These are phyloP conservation scores for Xestia ashworthii DNA, from an alignment of 2,888 invertebrate species.

Conservation along the genomic window DNA sequence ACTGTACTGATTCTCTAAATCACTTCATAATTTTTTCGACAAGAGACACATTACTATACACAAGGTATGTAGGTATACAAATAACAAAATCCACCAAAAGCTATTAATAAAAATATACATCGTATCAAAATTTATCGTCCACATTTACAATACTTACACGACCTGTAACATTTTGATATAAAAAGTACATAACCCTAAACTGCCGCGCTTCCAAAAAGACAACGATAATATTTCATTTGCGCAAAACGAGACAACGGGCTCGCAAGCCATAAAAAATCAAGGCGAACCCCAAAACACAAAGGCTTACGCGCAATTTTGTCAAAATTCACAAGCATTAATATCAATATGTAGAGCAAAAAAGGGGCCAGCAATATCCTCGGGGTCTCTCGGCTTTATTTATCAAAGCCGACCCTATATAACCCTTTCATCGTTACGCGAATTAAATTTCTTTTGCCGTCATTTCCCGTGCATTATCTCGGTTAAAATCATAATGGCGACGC, in stretches of 20 bases:
- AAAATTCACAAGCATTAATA: slow-evolving; percentile 90
- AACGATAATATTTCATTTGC: slow-evolving; percentile 68
- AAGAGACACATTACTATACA: background rate
- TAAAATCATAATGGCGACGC: slow-evolving; percentile 89
- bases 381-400: slow-evolving; percentile 88
- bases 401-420: slow-evolving; percentile 88
- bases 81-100: background rate
- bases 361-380: slow-evolving; percentile 85
- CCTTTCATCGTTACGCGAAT: slow-evolving; percentile 90
- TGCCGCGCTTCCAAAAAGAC: slow-evolving; percentile 63
- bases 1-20: too few relatives aligned
- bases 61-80: background rate
- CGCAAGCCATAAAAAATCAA: slow-evolving; percentile 61
- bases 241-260: slow-evolving; percentile 65
- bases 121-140: slow-evolving; percentile 48
- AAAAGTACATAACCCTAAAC: slow-evolving; percentile 47
- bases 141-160: slow-evolving; percentile 47
- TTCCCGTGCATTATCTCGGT: slow-evolving; percentile 90
- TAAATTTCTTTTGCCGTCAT: slow-evolving; percentile 91
- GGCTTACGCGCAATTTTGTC: slow-evolving; percentile 85
- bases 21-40: background rate
- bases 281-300: slow-evolving; percentile 67
- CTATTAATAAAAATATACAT: slow-evolving; percentile 47
- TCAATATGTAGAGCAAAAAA: slow-evolving; percentile 90
- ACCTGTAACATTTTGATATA: slow-evolving; percentile 54